Conservation (phyloP, 2,888 invertebrate species). For the Agrypnus murinus region DNA sequence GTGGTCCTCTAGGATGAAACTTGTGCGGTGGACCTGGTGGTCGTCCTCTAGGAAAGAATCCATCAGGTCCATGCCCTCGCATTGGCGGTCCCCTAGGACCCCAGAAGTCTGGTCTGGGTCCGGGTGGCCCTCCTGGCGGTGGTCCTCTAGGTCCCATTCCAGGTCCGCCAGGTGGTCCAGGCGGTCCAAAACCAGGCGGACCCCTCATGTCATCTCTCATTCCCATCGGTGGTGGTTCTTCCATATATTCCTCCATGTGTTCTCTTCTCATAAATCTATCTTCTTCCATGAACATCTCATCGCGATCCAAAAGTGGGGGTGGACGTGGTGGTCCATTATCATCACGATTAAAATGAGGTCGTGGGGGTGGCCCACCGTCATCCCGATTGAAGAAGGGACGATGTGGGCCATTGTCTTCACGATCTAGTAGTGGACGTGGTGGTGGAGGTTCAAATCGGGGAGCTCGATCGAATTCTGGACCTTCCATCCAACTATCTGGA, state of each 20-base stretch:
- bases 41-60: slow-evolving; percentile 59
- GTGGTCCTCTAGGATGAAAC: slow-evolving; percentile 63
- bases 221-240: slow-evolving; percentile 58
- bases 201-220: slow-evolving; percentile 60
- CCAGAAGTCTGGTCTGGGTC: slow-evolving; percentile 46
- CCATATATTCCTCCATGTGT: slow-evolving; percentile 59
- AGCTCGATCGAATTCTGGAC: slow-evolving; percentile 67
- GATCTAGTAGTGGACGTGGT: slow-evolving; percentile 18
- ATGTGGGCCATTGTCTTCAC: slow-evolving; percentile 55
- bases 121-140: slow-evolving; percentile 26
- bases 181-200: slow-evolving; percentile 68
- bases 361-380: slow-evolving; percentile 56
- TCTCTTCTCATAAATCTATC: slow-evolving; percentile 62
- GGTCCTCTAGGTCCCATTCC: slow-evolving; percentile 39
- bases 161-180: slow-evolving; percentile 36
- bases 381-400: slow-evolving; percentile 42
- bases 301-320: slow-evolving; percentile 49
- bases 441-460: slow-evolving; percentile 22
- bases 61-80: slow-evolving; percentile 61
- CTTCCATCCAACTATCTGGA: slow-evolving; percentile 58
- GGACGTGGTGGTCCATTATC: slow-evolving; percentile 38
- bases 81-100: slow-evolving; percentile 50
- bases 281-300: slow-evolving; percentile 52
- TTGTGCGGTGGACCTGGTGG: slow-evolving; percentile 55
- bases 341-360: slow-evolving; percentile 36